Evolutionary conservation across 2,113 vertebrate species (phyloP), one percentile per base, ranked within the genome.

Genomic region (Pao palembangensis): DNA sequence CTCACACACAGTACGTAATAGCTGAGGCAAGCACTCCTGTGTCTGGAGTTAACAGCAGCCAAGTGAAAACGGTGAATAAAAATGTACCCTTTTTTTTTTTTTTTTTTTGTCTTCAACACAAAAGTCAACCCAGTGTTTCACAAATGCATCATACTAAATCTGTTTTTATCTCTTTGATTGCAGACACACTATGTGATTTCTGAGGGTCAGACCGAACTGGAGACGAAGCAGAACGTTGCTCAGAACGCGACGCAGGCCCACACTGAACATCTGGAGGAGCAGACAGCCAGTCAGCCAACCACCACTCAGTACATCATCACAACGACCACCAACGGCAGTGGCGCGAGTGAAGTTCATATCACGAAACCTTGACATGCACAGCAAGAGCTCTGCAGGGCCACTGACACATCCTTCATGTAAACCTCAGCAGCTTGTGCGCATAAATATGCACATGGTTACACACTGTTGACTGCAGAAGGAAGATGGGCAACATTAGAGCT

Each of bases 161-260:
- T 17, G 1, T 28, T 62, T 0, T 64, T 16, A 17, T 56, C 21
- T 28, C 18, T 20, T 23, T 17, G 48, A 38, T 6, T 51, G 2
- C 83, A 99, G 97, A 94, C 95, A 6, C 97, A 98, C 83, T 99
- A 96, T 3, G 95, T 99, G n/a, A 94, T 99, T 74, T 95, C 97
- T 0, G 96, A 98, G 80, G 92, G 94, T 48, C 97, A 98, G 68
- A 63, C 91, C 0, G 96, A 98, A 28, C 67, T 98, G 85, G 96
- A 98, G 28, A 76, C 90, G 44, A 99, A 98, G 75, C 93, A 92
- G 51, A 56, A 76, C 0, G 76, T 82, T 53, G 80, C 91, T 47
- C 91, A 93, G 76, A 80, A 82, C 1, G 12, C 84, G 10, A 48
- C 63, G 21, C 67, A 92, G 14, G 51, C 88, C 19, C 93, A 92